A percentile compares a stretch with the other conserved stretches of the same genome.
Evolutionary conservation across 2,797 vertebrate genomes (phyloP).

Genomic region (Macropus fuliginosus): DNA sequence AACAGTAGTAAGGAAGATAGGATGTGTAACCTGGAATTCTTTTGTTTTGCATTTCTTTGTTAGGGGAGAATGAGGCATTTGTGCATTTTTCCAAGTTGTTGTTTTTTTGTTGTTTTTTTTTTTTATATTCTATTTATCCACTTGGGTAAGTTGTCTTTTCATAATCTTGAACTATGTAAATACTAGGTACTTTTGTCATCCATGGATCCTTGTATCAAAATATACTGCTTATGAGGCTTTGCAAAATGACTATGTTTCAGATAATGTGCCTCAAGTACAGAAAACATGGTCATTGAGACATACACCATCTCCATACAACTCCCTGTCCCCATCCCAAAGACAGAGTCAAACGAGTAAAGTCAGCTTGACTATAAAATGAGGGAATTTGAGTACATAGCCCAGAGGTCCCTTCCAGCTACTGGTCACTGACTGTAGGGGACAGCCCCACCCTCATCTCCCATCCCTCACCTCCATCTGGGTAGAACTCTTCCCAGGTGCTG

Average conservation of each 20-base stretch:
- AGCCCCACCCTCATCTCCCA: not conserved
- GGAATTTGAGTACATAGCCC: not conserved
- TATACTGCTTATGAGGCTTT: not conserved
- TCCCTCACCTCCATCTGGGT: not conserved
- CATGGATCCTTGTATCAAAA: not conserved
- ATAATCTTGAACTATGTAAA: not conserved
- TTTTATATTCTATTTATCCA: not conserved
- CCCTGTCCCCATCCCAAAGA: not conserved
- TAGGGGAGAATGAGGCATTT: not conserved
- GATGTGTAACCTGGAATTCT: not conserved
- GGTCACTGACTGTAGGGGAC: not conserved
- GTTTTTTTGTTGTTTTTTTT: too few relatives aligned
- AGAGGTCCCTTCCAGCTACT: not conserved
- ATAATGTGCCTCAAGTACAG: not conserved
- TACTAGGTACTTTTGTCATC: not conserved
- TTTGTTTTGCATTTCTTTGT: not conserved
- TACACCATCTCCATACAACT: not conserved
- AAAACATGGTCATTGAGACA: not conserved
- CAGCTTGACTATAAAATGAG: not conserved
- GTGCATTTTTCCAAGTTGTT: not conserved
- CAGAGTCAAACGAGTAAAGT: not conserved
- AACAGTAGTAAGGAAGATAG: not conserved
- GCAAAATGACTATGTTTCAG: not conserved
- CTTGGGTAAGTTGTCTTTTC: not conserved
- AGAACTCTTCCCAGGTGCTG: not conserved